phyloP scores from a whole-genome alignment of 2,113 vertebrate species.

The Ramphastos sulfuratus region DNA sequence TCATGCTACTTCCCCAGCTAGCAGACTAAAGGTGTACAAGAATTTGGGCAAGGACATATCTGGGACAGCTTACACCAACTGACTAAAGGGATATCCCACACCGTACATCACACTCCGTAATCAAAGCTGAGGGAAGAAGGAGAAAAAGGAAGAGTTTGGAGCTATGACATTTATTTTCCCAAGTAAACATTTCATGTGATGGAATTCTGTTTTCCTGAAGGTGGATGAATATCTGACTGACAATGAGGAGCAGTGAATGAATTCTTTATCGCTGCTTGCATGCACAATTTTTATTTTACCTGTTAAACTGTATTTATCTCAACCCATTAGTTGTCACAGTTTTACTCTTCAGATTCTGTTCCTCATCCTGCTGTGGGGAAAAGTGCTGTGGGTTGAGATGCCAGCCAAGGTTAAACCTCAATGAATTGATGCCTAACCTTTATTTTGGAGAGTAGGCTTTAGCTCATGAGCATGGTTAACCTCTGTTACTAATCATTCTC shows the following conservation, averaged over 20 bases:
- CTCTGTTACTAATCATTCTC: neutral
- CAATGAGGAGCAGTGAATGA: rapidly evolving
- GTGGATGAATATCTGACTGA: neutral
- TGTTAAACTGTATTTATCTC: neutral
- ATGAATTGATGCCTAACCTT: neutral
- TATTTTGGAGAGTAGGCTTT: neutral
- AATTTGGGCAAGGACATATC: neutral
- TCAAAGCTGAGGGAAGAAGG: neutral
- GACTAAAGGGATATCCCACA: neutral
- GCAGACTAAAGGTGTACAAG: neutral
- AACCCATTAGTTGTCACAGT: neutral
- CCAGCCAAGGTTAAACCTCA: neutral
- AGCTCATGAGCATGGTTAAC: neutral
- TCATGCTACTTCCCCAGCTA: neutral
- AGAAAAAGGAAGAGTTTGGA: neutral
- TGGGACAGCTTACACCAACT: neutral
- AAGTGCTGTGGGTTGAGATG: neutral
- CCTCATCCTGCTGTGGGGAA: neutral
- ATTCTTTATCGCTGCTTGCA: neutral
- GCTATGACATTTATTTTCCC: neutral
- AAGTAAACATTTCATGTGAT: rapidly evolving
- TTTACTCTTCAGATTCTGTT: neutral
- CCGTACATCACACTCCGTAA: neutral
- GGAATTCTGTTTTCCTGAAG: neutral
- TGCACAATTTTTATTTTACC: neutral